These are phyloP conservation scores for Muscidifurax raptorellus DNA, from an alignment of 1,140 invertebrate species.

Conservation along the genomic window DNA sequence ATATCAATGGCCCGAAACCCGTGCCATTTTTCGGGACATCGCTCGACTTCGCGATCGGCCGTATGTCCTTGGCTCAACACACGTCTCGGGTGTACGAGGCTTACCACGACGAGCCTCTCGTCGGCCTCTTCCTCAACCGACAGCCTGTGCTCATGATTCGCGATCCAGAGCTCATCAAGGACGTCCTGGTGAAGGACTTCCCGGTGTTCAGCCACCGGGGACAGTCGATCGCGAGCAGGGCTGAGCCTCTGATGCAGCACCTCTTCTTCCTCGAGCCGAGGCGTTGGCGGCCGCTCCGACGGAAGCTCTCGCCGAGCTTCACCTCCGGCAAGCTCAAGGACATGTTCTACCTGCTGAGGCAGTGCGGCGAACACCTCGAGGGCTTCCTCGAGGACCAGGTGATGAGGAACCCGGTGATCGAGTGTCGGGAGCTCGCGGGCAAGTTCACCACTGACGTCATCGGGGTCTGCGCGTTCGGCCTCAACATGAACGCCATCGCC, in stretches of 20 bases:
- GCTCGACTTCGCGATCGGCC: constrained; percentile 2
- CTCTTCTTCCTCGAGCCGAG: constrained; percentile 66
- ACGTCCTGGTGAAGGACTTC: constrained; percentile 75
- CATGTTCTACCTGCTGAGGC: constrained; percentile 73
- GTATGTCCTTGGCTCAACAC: no score
- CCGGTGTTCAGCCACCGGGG: constrained; percentile 71
- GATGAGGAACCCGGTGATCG: constrained; percentile 70
- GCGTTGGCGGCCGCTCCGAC: constrained; percentile 75
- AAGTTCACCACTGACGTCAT: constrained; percentile 78
- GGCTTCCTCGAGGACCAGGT: constrained; percentile 62
- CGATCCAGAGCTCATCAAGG: constrained; percentile 73
- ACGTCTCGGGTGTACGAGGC: constrained; percentile 55
- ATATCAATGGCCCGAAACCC: constrained; percentile 62
- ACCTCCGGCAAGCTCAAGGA: constrained; percentile 74
- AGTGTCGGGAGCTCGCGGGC: constrained; percentile 72
- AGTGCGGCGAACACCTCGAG: constrained; percentile 71
- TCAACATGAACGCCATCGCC: constrained; percentile 74
- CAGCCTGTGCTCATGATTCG: constrained; percentile 66
- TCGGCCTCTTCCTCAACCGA: constrained; percentile 71
- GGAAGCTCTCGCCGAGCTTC: constrained; percentile 73
- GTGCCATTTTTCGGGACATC: constrained; percentile 63
- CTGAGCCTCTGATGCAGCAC: constrained; percentile 66
- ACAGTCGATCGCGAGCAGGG: constrained; percentile 59
- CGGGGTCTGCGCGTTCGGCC: constrained; percentile 77
- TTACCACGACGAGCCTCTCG: constrained; percentile 63